Percentiles rank a stretch among this genome's conserved stretches.
These are phyloP conservation scores for Heliconius nattereri DNA, from an alignment of 1,140 invertebrate genomes.

Conservation along the genomic window DNA sequence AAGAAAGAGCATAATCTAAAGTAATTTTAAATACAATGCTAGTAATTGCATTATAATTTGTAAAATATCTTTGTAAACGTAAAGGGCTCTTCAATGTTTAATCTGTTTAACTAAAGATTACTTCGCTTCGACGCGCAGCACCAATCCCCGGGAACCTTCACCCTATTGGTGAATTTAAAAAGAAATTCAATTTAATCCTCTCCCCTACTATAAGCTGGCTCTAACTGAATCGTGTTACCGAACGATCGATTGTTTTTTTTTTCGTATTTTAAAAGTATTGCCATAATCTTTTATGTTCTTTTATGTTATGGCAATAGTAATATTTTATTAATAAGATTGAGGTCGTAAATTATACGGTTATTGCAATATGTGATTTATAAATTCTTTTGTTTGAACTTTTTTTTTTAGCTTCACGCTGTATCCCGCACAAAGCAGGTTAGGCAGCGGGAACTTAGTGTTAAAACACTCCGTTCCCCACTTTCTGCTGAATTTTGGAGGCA, in stretches of 20 bases:
- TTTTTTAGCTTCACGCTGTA: too few relatives aligned
- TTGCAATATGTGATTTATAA: constrained; percentile 1
- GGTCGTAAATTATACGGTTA: constrained; percentile 19
- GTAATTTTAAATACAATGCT: not conserved
- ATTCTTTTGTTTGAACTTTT: not conserved
- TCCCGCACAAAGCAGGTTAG: too few relatives aligned
- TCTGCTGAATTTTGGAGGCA: too few relatives aligned
- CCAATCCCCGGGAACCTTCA: constrained; percentile 69
- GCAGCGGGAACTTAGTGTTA: too few relatives aligned
- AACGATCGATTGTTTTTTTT: constrained; percentile 36
- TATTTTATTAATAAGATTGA: constrained; percentile 23
- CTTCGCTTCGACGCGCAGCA: constrained; percentile 60
- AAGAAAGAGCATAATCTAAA: not conserved
- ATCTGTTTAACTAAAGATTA: constrained; percentile 62
- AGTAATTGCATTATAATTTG: not conserved
- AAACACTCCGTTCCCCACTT: too few relatives aligned
- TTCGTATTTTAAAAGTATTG: constrained; percentile 29
- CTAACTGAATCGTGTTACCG: constrained; percentile 34
- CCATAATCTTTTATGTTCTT: constrained; percentile 27
- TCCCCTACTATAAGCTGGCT: constrained; percentile 63
- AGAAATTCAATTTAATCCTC: constrained; percentile 75
- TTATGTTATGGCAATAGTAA: constrained; percentile 24
- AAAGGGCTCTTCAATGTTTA: constrained; percentile 49
- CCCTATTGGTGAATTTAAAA: constrained; percentile 76
- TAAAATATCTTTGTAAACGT: constrained; percentile 8